Percentiles rank a stretch among this genome's conserved stretches.
Evolutionary conservation across 2,888 invertebrate genomes (phyloP).

Genomic region (Sympetrum striolatum): DNA sequence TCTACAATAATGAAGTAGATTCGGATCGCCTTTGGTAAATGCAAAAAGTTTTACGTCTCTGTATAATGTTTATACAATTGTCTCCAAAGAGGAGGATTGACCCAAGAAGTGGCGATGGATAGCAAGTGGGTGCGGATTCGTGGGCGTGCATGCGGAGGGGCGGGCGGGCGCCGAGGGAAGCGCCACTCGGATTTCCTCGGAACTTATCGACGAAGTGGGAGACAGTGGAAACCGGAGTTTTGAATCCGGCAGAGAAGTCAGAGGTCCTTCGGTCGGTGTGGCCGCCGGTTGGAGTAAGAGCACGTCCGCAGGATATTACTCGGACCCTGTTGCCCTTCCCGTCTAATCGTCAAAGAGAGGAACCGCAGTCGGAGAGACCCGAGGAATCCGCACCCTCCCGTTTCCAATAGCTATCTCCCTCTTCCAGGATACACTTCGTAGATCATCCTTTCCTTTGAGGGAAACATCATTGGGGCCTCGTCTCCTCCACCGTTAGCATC

Average conservation of each 20-base stretch:
- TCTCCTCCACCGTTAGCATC: constrained; percentile 32
- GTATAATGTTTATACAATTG: no score
- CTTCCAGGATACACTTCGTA: background rate
- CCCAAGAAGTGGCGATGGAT: no score
- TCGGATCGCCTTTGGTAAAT: no score
- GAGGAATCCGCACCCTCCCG: background rate
- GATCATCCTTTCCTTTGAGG: no score
- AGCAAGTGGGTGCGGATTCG: background rate
- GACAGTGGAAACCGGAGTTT: background rate
- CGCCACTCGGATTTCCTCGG: constrained; percentile 29
- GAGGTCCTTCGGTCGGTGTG: background rate
- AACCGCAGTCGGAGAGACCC: no score
- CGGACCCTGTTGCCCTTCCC: background rate
- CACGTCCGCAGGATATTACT: background rate
- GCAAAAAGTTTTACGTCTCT: no score
- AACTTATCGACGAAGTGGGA: background rate
- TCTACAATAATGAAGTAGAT: no score
- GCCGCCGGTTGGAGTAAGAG: background rate
- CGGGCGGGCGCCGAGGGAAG: background rate
- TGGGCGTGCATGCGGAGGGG: background rate
- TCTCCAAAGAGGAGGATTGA: no score
- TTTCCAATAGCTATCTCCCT: background rate
- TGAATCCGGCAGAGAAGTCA: background rate
- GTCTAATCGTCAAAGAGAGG: background rate
- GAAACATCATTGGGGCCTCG: background rate